These are phyloP conservation scores for Dicrurus megarhynchus DNA, from an alignment of 2,113 vertebrate species.

Conservation along the genomic window DNA sequence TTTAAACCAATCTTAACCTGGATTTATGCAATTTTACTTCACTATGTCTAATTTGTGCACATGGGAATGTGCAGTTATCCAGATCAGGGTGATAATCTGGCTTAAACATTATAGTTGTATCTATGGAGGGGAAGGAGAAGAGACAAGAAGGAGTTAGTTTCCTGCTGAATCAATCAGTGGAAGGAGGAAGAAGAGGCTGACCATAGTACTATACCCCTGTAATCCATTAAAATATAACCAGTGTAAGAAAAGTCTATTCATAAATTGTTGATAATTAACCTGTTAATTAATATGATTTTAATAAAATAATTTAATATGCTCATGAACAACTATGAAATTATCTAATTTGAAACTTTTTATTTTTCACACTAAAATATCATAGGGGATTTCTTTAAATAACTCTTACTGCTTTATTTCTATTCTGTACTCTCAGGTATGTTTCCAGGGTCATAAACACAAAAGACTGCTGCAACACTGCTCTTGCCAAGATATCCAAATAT, in stretches of 20 bases:
- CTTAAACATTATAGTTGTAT: background rate
- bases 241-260: background rate
- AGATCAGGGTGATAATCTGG: background rate
- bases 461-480: background rate
- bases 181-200: background rate
- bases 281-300: background rate
- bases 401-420: background rate
- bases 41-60: rapidly evolving
- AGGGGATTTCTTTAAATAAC: background rate
- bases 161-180: background rate
- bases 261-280: background rate
- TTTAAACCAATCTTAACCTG: background rate
- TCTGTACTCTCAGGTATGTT: background rate
- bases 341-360: background rate
- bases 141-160: background rate
- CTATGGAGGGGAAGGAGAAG: background rate
- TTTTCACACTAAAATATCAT: background rate
- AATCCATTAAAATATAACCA: background rate
- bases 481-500: background rate
- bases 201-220: background rate
- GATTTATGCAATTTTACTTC: background rate
- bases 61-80: background rate
- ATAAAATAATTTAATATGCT: background rate
- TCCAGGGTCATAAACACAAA: background rate
- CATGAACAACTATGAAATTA: background rate